Percentiles rank a stretch among this genome's conserved stretches.
Evolutionary conservation across 2,113 vertebrate genomes (phyloP).

Genomic region (Rafetus swinhoei): DNA sequence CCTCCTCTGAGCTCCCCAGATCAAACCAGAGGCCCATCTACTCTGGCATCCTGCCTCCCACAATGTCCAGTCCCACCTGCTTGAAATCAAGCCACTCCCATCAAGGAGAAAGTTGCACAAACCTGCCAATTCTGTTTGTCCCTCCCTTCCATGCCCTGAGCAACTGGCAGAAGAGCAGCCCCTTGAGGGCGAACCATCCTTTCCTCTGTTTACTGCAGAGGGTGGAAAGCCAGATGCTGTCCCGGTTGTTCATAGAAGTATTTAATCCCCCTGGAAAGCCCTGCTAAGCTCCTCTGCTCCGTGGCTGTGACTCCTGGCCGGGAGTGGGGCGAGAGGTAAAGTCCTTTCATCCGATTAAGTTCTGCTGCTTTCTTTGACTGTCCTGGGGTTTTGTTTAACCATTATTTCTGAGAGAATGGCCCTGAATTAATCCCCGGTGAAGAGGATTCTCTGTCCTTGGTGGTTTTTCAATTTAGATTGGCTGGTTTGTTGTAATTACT

Average conservation of each 20-base stretch:
- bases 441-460: not conserved
- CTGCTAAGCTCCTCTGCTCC: not conserved
- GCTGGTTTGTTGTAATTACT: not conserved
- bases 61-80: not conserved
- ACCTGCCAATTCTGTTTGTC: not conserved
- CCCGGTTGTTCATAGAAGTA: not conserved
- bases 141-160: not conserved
- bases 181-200: not conserved
- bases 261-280: not conserved
- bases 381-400: not conserved
- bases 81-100: not conserved
- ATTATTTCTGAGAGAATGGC: not conserved
- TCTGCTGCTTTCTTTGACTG: not conserved
- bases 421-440: not conserved
- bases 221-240: not conserved
- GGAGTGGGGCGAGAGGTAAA: not conserved
- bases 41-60: not conserved
- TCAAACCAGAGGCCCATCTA: not conserved
- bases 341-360: not conserved
- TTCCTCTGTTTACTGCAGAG: accelerated
- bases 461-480: not conserved
- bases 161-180: not conserved
- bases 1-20: not conserved
- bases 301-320: not conserved
- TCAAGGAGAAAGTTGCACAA: not conserved